A percentile compares a stretch with the other conserved stretches of the same genome.
Conservation (phyloP, 2,888 invertebrate genomes). For the Hesperia comma region DNA sequence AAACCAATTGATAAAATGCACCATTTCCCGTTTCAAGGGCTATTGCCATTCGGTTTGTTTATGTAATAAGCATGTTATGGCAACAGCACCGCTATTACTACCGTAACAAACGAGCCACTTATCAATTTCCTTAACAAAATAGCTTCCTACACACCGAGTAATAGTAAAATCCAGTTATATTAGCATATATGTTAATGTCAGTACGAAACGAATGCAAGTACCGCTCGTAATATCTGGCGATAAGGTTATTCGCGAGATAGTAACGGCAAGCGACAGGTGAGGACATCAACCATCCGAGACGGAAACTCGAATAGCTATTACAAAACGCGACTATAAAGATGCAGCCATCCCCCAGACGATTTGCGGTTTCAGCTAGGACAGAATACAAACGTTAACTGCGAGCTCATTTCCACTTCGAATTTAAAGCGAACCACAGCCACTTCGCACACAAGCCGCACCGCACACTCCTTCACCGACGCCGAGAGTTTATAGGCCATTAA, state of each 20-base stretch:
- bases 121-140: constrained; percentile 25
- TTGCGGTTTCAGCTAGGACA: constrained; percentile 68
- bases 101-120: constrained; percentile 17
- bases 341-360: constrained; percentile 58
- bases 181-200: constrained; percentile 33
- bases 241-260: constrained; percentile 52
- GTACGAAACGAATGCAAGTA: constrained; percentile 37
- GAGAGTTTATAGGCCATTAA: constrained; percentile 50
- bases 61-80: not conserved
- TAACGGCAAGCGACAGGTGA: constrained; percentile 71
- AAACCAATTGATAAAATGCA: not conserved
- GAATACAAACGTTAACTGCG: constrained; percentile 63
- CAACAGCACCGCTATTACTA: constrained; percentile 4
- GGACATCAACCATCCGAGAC: constrained; percentile 60
- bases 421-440: constrained; percentile 69
- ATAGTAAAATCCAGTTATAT: constrained; percentile 26
- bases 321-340: constrained; percentile 58
- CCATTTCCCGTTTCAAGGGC: not conserved
- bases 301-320: constrained; percentile 61
- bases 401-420: constrained; percentile 73
- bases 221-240: constrained; percentile 42
- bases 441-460: constrained; percentile 52
- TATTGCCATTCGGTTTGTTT: not conserved
- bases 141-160: constrained; percentile 17
- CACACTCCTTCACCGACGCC: constrained; percentile 39